Evolutionary conservation across 2,888 invertebrate genomes (phyloP).

Genomic region (Keiferia lycopersicella): DNA sequence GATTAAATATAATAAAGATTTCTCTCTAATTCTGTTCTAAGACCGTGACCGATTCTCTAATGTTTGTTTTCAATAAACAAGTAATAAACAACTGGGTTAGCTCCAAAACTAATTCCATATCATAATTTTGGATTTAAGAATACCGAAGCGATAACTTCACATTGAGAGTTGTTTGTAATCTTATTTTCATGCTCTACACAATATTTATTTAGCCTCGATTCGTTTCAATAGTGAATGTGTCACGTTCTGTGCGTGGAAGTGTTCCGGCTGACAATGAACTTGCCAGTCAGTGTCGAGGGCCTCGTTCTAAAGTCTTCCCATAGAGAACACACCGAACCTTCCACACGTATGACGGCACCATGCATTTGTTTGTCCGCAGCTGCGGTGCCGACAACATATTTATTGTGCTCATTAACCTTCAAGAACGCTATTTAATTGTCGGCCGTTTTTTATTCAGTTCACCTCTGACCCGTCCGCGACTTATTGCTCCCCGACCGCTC

Average conservation of each 20-base stretch:
- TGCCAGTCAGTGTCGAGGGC: slow-evolving; percentile 58
- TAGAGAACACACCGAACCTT: slow-evolving; percentile 55
- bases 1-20: slow-evolving; percentile 62
- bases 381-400: slow-evolving; percentile 81
- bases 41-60: slow-evolving; percentile 56
- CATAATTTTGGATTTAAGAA: slow-evolving; percentile 58
- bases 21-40: slow-evolving; percentile 46
- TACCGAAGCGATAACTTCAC: slow-evolving; percentile 43
- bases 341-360: slow-evolving; percentile 72
- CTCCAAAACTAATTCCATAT: slow-evolving; percentile 40
- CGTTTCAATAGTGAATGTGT: slow-evolving; percentile 55
- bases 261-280: slow-evolving; percentile 64
- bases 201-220: slow-evolving; percentile 58
- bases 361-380: slow-evolving; percentile 79
- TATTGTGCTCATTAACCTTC: slow-evolving; percentile 82
- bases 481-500: slow-evolving; percentile 78
- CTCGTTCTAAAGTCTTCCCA: slow-evolving; percentile 44
- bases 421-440: slow-evolving; percentile 82
- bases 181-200: slow-evolving; percentile 43
- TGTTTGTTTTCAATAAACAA: slow-evolving; percentile 62
- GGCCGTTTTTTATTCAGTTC: slow-evolving; percentile 81
- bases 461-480: slow-evolving; percentile 79
- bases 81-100: slow-evolving; percentile 60
- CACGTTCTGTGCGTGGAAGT: slow-evolving; percentile 55
- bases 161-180: slow-evolving; percentile 41